Conservation (phyloP, 1,140 invertebrate species). For the Drosophila baimaii region DNA sequence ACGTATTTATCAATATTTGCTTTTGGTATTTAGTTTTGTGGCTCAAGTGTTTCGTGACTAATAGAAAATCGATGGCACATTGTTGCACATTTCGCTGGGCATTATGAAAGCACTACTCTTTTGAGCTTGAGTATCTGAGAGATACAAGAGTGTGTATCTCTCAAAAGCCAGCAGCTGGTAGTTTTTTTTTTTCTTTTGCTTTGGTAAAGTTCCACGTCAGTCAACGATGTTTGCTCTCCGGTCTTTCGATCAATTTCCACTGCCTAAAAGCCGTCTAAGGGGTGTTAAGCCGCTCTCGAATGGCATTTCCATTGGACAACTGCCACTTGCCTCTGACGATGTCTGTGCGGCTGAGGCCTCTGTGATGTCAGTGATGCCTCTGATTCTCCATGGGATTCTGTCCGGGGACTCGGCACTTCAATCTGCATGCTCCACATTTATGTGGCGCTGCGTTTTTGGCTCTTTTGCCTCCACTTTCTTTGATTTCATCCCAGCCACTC, state of each 20-base stretch:
- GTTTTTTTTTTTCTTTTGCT: too few relatives aligned
- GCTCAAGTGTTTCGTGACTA: constrained; percentile 70
- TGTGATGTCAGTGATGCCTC: constrained; percentile 4
- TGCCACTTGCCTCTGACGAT: constrained; percentile 23
- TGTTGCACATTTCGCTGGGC: constrained; percentile 63
- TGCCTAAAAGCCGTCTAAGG: constrained; percentile 35
- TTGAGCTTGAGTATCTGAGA: constrained; percentile 30
- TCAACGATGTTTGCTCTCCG: constrained; percentile 43
- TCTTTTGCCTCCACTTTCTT: constrained; percentile 48
- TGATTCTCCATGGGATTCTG: constrained; percentile 36
- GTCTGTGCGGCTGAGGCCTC: constrained; percentile 5
- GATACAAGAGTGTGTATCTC: constrained; percentile 19
- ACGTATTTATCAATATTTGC: constrained; percentile 66
- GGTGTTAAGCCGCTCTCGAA: constrained; percentile 33
- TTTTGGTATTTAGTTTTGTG: constrained; percentile 51
- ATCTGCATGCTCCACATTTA: constrained; percentile 79
- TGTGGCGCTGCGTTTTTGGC: constrained; percentile 66
- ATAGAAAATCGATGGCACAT: constrained; percentile 77
- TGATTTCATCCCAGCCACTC: constrained; percentile 31
- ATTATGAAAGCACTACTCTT: constrained; percentile 38
- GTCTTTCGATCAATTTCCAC: constrained; percentile 40
- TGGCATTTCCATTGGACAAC: constrained; percentile 38
- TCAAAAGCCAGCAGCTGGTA: constrained; percentile 5
- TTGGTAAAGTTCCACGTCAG: constrained; percentile 9
- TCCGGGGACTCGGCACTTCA: constrained; percentile 62